These are phyloP conservation scores for Takifugu ocellatus DNA, from an alignment of 2,797 vertebrate species.

Conservation along the genomic window DNA sequence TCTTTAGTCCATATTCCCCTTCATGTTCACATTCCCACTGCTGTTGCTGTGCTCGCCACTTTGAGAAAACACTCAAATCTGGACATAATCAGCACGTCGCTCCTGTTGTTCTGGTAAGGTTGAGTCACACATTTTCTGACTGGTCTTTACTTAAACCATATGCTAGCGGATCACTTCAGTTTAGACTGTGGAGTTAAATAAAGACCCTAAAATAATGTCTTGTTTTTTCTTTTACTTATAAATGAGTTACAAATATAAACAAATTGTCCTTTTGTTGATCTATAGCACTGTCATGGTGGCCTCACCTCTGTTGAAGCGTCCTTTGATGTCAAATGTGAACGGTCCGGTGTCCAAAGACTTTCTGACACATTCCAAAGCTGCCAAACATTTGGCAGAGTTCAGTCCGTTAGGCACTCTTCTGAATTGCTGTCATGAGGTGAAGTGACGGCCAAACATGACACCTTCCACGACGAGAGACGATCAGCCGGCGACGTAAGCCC, in stretches of 20 bases:
- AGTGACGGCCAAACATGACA: conserved; percentile 15
- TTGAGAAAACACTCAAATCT: conserved; percentile 17
- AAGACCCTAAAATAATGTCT: too few species aligned
- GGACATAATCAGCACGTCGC: conserved; percentile 22
- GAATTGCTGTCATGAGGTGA: conserved; percentile 15
- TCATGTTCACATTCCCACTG: background rate
- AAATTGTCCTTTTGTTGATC: background rate
- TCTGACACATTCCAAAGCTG: conserved; percentile 42
- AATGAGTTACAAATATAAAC: too few species aligned
- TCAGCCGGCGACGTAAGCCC: background rate
- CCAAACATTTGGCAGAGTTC: conserved; percentile 11
- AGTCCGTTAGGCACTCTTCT: conserved; percentile 9
- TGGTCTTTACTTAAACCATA: too few species aligned
- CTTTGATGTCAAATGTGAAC: conserved; percentile 12
- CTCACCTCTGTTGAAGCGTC: conserved; percentile 49
- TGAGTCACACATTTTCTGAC: conserved; percentile 3
- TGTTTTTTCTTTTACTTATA: too few species aligned
- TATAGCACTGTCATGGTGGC: background rate
- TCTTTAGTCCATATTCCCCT: background rate
- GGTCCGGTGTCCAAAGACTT: conserved; percentile 24
- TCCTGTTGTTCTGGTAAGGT: conserved; percentile 25
- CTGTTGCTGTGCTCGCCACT: conserved; percentile 1
- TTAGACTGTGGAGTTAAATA: too few species aligned
- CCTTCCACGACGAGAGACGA: background rate
- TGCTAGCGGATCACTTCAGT: too few species aligned